A percentile compares a stretch with the other conserved stretches of the same genome.
phyloP scores from a whole-genome alignment of 2,113 vertebrate genomes.

The Bujurquina vittata region DNA sequence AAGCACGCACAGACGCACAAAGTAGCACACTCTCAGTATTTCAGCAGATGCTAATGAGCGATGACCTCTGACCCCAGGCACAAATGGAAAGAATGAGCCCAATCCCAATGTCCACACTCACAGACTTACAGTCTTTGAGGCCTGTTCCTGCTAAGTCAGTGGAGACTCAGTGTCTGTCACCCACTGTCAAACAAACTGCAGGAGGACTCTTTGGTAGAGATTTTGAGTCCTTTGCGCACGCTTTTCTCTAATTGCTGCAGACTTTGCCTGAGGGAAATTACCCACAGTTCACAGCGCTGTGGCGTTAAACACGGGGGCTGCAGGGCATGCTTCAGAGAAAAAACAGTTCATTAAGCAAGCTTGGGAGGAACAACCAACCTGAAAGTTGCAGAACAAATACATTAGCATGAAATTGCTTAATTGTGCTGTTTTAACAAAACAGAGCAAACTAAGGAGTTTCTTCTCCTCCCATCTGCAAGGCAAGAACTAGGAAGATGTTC shows the following conservation, averaged over 20 bases:
- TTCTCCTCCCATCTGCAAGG: not conserved
- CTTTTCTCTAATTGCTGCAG: not conserved
- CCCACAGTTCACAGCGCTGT: not conserved
- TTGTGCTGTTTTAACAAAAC: not conserved
- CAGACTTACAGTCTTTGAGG: rapidly evolving
- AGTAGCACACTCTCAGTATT: not conserved
- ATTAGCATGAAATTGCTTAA: not conserved
- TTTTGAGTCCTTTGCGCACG: not conserved
- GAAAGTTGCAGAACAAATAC: not conserved
- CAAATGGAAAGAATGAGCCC: conserved; percentile 1
- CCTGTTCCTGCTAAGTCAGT: not conserved
- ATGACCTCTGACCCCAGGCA: conserved; percentile 35
- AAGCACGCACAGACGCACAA: not conserved
- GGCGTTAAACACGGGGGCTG: not conserved
- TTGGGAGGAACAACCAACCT: not conserved
- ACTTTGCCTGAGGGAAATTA: conserved; percentile 7
- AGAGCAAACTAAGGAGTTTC: not conserved
- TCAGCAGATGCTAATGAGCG: conserved; percentile 41
- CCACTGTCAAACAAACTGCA: not conserved
- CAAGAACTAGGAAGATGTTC: not conserved
- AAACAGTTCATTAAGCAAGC: not conserved
- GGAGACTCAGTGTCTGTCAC: not conserved
- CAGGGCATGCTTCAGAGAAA: not conserved
- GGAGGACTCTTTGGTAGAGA: not conserved
- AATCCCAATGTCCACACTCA: not conserved